Evolutionary conservation across 2,113 vertebrate species (phyloP).

Genomic region (Paralichthys olivaceus): DNA sequence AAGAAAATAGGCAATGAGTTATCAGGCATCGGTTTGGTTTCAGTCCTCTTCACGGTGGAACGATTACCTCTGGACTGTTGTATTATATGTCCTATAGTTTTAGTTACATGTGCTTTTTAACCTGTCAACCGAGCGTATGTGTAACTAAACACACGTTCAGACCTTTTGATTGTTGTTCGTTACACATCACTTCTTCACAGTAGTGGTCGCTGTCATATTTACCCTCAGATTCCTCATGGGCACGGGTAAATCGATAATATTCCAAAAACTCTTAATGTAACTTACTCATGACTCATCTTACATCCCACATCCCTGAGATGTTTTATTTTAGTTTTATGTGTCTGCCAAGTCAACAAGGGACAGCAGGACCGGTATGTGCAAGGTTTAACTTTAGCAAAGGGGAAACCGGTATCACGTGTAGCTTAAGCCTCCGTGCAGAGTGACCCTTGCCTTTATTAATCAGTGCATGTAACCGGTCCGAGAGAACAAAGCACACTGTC

Average conservation of each 20-base stretch:
- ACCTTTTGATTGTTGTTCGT: too few relatives aligned
- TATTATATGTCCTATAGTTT: too few relatives aligned
- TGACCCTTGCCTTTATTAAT: slow-evolving; percentile 50
- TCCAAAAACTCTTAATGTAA: too few relatives aligned
- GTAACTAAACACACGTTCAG: too few relatives aligned
- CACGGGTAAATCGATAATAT: too few relatives aligned
- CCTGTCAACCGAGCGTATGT: too few relatives aligned
- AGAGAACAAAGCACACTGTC: slow-evolving; percentile 67
- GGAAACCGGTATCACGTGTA: slow-evolving; percentile 31
- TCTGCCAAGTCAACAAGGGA: background rate
- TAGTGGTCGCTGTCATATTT: too few relatives aligned
- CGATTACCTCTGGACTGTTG: too few relatives aligned
- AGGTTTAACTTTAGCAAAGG: slow-evolving; percentile 34
- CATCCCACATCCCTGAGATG: background rate
- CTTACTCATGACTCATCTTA: background rate
- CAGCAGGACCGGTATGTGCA: background rate
- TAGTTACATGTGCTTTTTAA: too few relatives aligned
- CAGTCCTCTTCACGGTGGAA: too few relatives aligned
- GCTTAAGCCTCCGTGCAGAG: slow-evolving; percentile 35
- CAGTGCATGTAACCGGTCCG: slow-evolving; percentile 59
- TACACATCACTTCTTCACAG: too few relatives aligned
- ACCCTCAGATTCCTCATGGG: too few relatives aligned
- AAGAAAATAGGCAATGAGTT: background rate
- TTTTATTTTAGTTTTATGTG: background rate
- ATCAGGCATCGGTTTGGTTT: background rate